Base-by-base conservation (phyloP, 2,888 invertebrate genomes). In the Agrotis segetum region DNA sequence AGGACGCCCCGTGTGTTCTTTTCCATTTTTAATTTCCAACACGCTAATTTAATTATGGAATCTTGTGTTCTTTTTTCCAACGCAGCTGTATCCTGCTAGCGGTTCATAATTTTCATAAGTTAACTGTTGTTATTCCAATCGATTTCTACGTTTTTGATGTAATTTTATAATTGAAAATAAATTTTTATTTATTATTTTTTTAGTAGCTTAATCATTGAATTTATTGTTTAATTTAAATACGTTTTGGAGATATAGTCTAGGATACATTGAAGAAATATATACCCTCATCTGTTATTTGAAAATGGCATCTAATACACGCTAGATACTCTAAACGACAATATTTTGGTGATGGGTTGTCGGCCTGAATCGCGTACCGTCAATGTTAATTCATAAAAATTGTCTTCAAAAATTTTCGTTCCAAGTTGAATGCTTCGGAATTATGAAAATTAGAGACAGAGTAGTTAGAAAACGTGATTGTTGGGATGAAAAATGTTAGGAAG, bases 31-130 rank as follows among this genome's bases (percentile, higher is more conserved):
- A 90, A 91, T 92, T 92, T 93, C 92, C 87, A 92, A 89, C 92
- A 95, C 92, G 95, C 95, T 96, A 96, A 96, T 96, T 96, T 95
- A 93, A 96, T 96, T 96, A 96, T 92, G 90, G 90, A 92, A 91
- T 90, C 88, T 90, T 85, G 76, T 83, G 74, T 87, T 86, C 86
- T 88, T 91, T 89, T 88, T 89, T 90, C 86, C 77, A 87, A 86
- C 87, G 91, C 96, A 94, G 92, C 92, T 94, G 94, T 93, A 91
- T 94, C 94, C 95, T 95, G 95, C 85, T 90, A 74, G 90, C 83
- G 84, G 88, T 89, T 84, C 79, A 91, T 92, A 89, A 89, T 91
- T 92, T 93, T 91, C 85, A 88, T 90, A 88, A 87, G 85, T 92
- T 92, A 89, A 93, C 93, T 91, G 92, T 90, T 84, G 74, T 83